Evolutionary conservation across 2,797 vertebrate genomes (phyloP), one percentile per base, ranked within the genome.

Genomic region (Lepus townsendii): DNA sequence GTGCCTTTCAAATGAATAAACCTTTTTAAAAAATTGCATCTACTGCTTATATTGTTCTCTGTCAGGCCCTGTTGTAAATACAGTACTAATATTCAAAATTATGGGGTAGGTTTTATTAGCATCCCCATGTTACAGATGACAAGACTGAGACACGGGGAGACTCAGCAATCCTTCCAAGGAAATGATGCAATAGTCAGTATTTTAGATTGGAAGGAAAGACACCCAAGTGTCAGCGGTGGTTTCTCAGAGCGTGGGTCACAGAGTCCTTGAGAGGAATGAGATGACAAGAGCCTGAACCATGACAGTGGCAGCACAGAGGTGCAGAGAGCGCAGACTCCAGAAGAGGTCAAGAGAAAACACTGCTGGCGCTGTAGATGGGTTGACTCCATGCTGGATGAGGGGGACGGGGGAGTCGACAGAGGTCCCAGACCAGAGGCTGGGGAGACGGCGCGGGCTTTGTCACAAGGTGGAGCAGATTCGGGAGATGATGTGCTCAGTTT

Each of bases 41-140:
- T 80, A 80, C 92, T 9, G 22, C 24, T 38, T 82, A 62, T 22
- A 52, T 82, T 38, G n/a, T 69, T 63, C 57, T 84, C 12, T 60
- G 71, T 63, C 88, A 95, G 54, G 78, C 4, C 10, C n/a, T 42
- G 27, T 73, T 88, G 60, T 79, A 78, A 91, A 84, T 35, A 42
- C 11, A 69, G 66, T 35, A 32, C 7, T 63, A 78, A 83, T 52
- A 32, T 60, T 93, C 42, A 87, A 83, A 88, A 69, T 16, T 73
- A 11, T 90, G 65, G 72, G 62, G 22, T 47, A 78, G 71, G n/a
- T 62, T 72, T 65, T 79, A 62, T 87, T 57, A 75, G 19, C 35
- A 83, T 54, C 50, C 32, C 35, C 71, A 89, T 63, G 82, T 96
- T 71, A 65, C 30, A 86, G 90, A 86, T 42, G 24, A 91, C 52